Evolutionary conservation across 2,797 vertebrate genomes (phyloP), one percentile per base, ranked within the genome.

Genomic region (Malurus splendens): DNA sequence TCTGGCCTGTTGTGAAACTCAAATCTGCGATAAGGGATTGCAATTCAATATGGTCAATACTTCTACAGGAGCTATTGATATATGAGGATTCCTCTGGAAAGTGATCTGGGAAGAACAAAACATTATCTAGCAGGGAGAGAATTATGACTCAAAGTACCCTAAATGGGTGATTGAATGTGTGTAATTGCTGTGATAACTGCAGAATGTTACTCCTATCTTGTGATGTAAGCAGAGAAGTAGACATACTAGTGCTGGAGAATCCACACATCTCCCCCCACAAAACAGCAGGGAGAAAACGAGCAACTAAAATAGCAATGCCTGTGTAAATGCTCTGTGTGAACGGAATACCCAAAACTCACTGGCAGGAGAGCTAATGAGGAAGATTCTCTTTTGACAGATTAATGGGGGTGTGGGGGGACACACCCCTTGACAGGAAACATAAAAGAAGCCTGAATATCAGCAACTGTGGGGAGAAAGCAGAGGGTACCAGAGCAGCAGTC

Each of bases 321-420:
- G 5, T 16, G 56, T 44, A 65, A 65, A 68, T 6, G 22, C 7
- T 27, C 4, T 3, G 4, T 10, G n/a, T 42, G 33, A 83, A 47
- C 4, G 18, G 47, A 80, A 81, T n/a, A 51, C n/a, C 6, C 48
- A 55, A 51, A 54, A 41, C 25, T 23, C 25, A 38, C 61, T 8
- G 13, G 47, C 16, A 65, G 27, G 12, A 59, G 6, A 32, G 51
- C 32, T 72, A 62, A 38, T n/a, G 66, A 68, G 19, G 33, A 77
- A 60, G 47, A 75, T 6, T 5, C 19, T 19, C 20, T 72, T 54
- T 30, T 57, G 50, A 15, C 32, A 64, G 50, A 59, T 15, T 50
- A n/a, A 47, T 2, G 8, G 17, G 20, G 6, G 1, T 3, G 7
- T 4, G 4, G 10, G 3, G 4, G 16, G 45, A 13, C 23, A n/a